Evolutionary conservation across 2,797 vertebrate genomes (phyloP).

Genomic region (Coreius guichenoti): DNA sequence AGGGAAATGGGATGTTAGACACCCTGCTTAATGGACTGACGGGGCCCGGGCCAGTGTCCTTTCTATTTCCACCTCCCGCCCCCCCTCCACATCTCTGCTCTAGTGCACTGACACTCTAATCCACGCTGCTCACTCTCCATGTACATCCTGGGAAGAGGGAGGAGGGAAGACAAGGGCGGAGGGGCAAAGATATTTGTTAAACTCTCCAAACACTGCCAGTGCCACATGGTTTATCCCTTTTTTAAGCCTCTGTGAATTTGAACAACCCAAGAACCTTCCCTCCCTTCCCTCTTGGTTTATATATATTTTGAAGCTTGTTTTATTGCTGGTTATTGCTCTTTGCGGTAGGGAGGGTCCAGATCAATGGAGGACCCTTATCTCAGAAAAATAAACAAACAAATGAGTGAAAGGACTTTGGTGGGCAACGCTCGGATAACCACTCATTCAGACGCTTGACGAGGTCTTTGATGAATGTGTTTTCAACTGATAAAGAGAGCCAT

Average conservation of each 20-base stretch:
- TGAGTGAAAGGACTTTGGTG: conserved; percentile 61
- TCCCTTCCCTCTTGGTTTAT: conserved; percentile 38
- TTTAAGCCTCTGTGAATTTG: conserved; percentile 39
- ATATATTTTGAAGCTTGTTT: conserved; percentile 49
- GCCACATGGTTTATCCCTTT: conserved; percentile 40
- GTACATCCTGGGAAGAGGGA: conserved; percentile 59
- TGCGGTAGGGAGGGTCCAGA: conserved; percentile 46
- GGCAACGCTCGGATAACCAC: conserved; percentile 39
- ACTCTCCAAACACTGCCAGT: conserved; percentile 52
- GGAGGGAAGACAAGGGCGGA: conserved; percentile 42
- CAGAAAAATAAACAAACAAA: conserved; percentile 60
- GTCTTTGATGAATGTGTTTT: conserved; percentile 60
- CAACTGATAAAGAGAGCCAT: conserved; percentile 59
- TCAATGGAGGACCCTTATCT: conserved; percentile 52
- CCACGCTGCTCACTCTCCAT: conserved; percentile 65
- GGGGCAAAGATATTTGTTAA: conserved; percentile 54
- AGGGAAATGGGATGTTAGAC: conserved; percentile 90
- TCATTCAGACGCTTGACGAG: conserved; percentile 48
- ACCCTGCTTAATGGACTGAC: conserved; percentile 95
- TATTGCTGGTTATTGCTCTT: conserved; percentile 50
- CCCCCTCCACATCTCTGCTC: conserved; percentile 56
- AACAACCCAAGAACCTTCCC: neutral
- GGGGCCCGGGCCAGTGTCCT: conserved; percentile 83
- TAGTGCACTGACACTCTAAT: conserved; percentile 82
- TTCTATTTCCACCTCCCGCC: conserved; percentile 71